Percentiles rank a stretch among this genome's conserved stretches.
Conservation (phyloP, 2,797 vertebrate genomes). For the Sebastiscus albofasciatus region DNA sequence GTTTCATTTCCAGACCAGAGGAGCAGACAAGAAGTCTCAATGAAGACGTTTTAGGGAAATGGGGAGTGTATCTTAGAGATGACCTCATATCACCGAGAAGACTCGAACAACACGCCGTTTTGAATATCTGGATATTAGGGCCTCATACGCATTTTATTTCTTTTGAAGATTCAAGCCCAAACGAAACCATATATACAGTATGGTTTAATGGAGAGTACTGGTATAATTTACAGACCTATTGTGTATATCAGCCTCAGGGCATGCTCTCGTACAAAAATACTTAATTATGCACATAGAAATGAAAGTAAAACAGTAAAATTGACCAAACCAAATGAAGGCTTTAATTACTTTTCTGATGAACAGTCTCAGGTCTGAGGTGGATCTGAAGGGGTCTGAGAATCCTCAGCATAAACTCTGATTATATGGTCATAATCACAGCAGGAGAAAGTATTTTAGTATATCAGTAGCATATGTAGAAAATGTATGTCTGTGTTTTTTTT, state of each 20-base stretch:
- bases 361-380: background rate
- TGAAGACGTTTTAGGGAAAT: slow-evolving; percentile 52
- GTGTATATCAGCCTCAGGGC: background rate
- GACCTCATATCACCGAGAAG: background rate
- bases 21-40: slow-evolving; percentile 20
- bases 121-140: background rate
- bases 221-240: background rate
- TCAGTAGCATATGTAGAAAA: background rate
- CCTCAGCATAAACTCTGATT: background rate
- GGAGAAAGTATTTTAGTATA: background rate
- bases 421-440: background rate
- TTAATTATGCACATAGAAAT: background rate
- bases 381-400: background rate
- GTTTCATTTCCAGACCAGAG: slow-evolving; percentile 61
- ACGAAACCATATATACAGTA: background rate
- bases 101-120: background rate
- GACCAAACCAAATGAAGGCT: background rate
- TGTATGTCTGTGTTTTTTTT: no score
- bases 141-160: background rate
- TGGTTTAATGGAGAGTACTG: background rate
- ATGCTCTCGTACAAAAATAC: background rate
- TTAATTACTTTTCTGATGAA: background rate
- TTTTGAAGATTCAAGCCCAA: background rate
- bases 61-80: slow-evolving; percentile 16
- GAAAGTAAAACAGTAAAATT: background rate